Evolutionary conservation across 2,797 vertebrate genomes (phyloP), one percentile per base, ranked within the genome.

Genomic region (Microtus obscurus): DNA sequence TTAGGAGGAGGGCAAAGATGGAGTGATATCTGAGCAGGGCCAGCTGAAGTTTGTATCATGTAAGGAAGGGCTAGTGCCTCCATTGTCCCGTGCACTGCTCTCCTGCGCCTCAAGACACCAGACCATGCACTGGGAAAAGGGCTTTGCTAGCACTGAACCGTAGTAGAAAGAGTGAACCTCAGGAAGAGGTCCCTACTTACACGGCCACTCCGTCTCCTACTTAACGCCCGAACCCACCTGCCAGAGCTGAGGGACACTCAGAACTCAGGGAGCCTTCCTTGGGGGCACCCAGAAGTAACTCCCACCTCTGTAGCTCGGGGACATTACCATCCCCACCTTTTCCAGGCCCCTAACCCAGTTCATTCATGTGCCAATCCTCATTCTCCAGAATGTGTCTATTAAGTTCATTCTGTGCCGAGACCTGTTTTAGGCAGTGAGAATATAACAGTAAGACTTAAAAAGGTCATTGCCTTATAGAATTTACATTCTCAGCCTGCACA

Each of bases 141-240:
- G 23, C 43, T 78, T 92, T n/a, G 48, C 48, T 4, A 23, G 69
- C 67, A 2, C 21, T 71, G 51, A n/a, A 16, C 37, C 7, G 0
- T 6, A 29, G 56, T 31, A 25, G 71, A 31, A 34, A 1, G 74
- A 37, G 29, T 8, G 27, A 31, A 9, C n/a, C 3, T 48, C 71
- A 19, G 76, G 23, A 25, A 1, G 4, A n/a, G 17, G 45, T 77
- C 80, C 63, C 45, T 3, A 48, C 53, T 17, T 6, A 51, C 16
- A 23, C 0, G 29, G 40, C 31, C 1, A 0, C 45, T 43, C 65
- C 0, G 0, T 37, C n/a, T 25, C 29, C 13, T 13, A 1, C 16
- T 11, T 34, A 19, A 19, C 0, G 0, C 31, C 45, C 2, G 2
- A 61, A 27, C 25, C 59, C 45, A 0, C 16, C 2, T 27, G 1